A percentile compares a stretch with the other conserved stretches of the same genome.
Evolutionary conservation across 2,113 vertebrate genomes (phyloP).

Genomic region (Pygoscelis antarcticus): DNA sequence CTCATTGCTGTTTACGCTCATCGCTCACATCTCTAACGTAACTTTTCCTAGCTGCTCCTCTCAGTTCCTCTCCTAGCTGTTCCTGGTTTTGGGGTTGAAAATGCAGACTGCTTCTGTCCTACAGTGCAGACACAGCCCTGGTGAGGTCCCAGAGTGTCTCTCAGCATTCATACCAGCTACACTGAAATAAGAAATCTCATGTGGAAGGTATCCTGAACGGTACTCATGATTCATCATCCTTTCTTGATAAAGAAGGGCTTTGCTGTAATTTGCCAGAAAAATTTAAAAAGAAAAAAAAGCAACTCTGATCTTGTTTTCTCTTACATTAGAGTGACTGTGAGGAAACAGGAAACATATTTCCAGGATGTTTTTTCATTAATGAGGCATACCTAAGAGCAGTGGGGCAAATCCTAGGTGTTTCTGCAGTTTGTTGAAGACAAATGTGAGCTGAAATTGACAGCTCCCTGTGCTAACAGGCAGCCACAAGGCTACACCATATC

Average conservation of each 20-base stretch:
- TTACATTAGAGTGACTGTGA: not conserved
- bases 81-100: not conserved
- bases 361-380: not conserved
- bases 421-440: not conserved
- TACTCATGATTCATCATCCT: not conserved
- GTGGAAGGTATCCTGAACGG: not conserved
- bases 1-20: not conserved
- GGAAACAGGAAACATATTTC: not conserved
- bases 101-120: not conserved
- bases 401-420: not conserved
- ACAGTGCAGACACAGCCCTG: not conserved
- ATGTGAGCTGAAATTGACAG: not conserved
- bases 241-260: not conserved
- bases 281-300: too few relatives aligned
- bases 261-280: not conserved
- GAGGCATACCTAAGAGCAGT: not conserved
- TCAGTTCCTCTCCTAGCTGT: too few relatives aligned
- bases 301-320: not conserved
- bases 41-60: not conserved
- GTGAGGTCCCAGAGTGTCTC: not conserved
- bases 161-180: not conserved
- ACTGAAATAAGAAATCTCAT: not conserved
- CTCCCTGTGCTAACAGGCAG: not conserved
- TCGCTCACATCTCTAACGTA: not conserved
- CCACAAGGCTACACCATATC: not conserved